Conservation (phyloP, 2,888 invertebrate species). For the Cosmorhoe ocellata region DNA sequence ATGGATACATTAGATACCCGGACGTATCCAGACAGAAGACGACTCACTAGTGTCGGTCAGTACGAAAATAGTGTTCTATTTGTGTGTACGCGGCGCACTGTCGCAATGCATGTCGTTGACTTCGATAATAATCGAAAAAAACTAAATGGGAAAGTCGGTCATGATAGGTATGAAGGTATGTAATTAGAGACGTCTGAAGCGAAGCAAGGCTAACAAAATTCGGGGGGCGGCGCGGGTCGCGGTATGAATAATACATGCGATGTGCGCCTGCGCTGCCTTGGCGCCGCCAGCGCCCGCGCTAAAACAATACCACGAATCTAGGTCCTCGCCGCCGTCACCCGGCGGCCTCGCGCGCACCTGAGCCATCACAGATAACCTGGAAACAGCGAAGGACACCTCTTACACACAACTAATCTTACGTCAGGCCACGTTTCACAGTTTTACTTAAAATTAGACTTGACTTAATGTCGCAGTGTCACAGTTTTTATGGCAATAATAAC, state of each 20-base stretch:
- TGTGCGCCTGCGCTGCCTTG: slow-evolving; percentile 35
- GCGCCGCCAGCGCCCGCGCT: slow-evolving; percentile 49
- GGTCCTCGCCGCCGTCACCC: slow-evolving; percentile 41
- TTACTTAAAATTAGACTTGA: no score
- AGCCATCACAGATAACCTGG: slow-evolving; percentile 44
- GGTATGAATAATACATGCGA: slow-evolving; percentile 75
- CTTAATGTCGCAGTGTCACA: no score
- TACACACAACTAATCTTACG: slow-evolving; percentile 20
- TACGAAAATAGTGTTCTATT: slow-evolving; percentile 35
- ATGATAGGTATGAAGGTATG: slow-evolving; percentile 68
- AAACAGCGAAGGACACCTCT: slow-evolving; percentile 41
- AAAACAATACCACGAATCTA: slow-evolving; percentile 63
- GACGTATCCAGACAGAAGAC: slow-evolving; percentile 29
- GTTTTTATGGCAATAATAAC: not conserved
- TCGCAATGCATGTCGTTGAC: slow-evolving; percentile 52
- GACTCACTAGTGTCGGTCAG: slow-evolving; percentile 31
- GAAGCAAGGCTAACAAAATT: slow-evolving; percentile 67
- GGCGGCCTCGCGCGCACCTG: slow-evolving; percentile 35
- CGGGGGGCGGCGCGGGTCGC: slow-evolving; percentile 73
- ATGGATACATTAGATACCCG: slow-evolving; percentile 19
- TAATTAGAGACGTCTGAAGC: slow-evolving; percentile 67
- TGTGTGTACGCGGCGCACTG: slow-evolving; percentile 41
- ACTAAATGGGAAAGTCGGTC: slow-evolving; percentile 68
- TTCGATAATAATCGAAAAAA: slow-evolving; percentile 57
- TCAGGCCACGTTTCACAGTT: not conserved